Evolutionary conservation across 1,140 invertebrate species (phyloP).

Genomic region (Limonius californicus): DNA sequence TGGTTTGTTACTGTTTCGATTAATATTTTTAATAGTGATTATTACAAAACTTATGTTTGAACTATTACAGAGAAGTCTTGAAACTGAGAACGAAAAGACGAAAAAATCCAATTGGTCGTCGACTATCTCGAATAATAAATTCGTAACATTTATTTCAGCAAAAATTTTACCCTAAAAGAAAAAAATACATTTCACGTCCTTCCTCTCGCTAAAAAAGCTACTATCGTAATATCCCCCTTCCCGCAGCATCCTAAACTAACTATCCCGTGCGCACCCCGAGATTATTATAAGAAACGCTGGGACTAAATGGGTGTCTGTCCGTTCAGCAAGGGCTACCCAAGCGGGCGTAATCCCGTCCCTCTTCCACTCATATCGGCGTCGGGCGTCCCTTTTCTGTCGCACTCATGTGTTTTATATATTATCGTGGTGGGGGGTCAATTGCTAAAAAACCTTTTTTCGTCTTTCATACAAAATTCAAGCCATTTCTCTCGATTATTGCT

Average conservation of each 20-base stretch:
- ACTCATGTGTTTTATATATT: slow-evolving; percentile 36
- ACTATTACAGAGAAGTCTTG: too few species aligned
- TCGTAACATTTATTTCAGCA: too few species aligned
- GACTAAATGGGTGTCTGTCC: slow-evolving; percentile 40
- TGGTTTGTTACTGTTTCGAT: too few species aligned
- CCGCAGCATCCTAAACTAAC: slow-evolving; percentile 31
- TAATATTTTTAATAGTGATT: too few species aligned
- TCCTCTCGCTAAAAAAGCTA: slow-evolving; percentile 8
- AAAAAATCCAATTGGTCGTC: too few species aligned
- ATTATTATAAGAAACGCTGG: slow-evolving; percentile 43
- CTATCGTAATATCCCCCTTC: slow-evolving; percentile 10
- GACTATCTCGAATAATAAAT: too few species aligned
- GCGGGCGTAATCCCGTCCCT: background rate
- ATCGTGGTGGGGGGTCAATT: slow-evolving; percentile 37
- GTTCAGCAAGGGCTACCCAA: slow-evolving; percentile 17
- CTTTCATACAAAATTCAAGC: slow-evolving; percentile 49
- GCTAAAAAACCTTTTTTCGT: slow-evolving; percentile 43
- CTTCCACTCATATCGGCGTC: slow-evolving; percentile 3
- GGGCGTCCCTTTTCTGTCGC: slow-evolving; percentile 16
- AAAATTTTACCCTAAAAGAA: too few species aligned
- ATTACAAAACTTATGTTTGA: too few species aligned
- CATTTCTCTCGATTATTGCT: slow-evolving; percentile 47
- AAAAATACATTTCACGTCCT: background rate
- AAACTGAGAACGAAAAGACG: too few species aligned
- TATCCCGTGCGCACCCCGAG: slow-evolving; percentile 39